Base-by-base conservation (phyloP, 2,113 vertebrate species). In the Pao palembangensis region DNA sequence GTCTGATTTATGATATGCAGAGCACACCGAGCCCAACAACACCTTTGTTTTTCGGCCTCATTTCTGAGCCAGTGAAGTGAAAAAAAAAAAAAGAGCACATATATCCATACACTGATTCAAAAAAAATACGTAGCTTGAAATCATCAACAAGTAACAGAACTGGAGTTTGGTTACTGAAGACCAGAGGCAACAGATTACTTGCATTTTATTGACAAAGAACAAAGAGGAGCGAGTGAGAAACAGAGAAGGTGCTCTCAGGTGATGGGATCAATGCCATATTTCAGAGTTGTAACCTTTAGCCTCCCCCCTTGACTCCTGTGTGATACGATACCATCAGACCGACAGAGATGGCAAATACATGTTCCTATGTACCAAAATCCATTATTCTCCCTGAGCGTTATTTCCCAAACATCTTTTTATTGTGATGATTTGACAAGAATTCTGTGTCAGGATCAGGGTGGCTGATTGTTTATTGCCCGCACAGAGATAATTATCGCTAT, bases 1-100 rank as follows among this genome's bases (percentile, higher is more conserved):
- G 88, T 90, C 89, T 88, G 82, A 93, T 92, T 94, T 94, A 93
- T 91, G 91, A 94, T 94, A 95, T 94, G 92, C 92, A 94, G 92
- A 93, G 79, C 78, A 72, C 61, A 78, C 55, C 15, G 4, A 65
- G 74, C 89, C 90, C 90, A 81, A 86, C 89, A 92, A 91, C 93
- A 91, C 91, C 91, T 93, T 86, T 90, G 85, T 85, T 80, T 47
- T 91, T 82, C 86, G 91, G 91, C 88, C 56, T 84, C 80, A 86
- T 69, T 85, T 90, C 67, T 87, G 76, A 57, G 56, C 21, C 21
- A 7, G 60, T 31, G 63, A 51, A 64, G 68, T 48, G 46, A 21
- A 88, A 90, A 89, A 17, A 8, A 58, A 58, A 47, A 28, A 55
- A 18, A 68, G 23, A 59, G 43, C 74, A 78, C 65, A 38, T 65